Conservation (phyloP, 2,888 invertebrate species). For the Thalpophila matura region DNA sequence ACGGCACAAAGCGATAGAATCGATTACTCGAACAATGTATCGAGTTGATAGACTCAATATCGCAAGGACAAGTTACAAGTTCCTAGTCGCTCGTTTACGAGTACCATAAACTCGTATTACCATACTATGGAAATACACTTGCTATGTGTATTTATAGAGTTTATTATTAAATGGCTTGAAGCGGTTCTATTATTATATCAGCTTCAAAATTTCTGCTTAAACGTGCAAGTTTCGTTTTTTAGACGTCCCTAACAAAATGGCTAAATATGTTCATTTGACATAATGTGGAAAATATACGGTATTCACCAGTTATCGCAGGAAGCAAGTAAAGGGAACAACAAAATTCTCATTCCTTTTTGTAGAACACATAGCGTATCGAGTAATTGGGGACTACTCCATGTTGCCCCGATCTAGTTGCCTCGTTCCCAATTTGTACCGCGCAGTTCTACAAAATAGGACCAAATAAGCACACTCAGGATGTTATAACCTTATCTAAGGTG, state of each 20-base stretch:
- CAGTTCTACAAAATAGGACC: conserved; percentile 50
- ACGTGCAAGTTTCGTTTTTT: neutral
- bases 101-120: conserved; percentile 31
- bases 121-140: conserved; percentile 10
- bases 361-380: conserved; percentile 25
- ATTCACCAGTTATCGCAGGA: conserved; percentile 20
- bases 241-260: neutral
- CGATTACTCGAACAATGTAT: conserved; percentile 51
- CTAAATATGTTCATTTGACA: conserved; percentile 22
- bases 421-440: conserved; percentile 42
- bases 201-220: conserved; percentile 35
- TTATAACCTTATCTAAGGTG: conserved; percentile 64
- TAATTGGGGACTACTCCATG: conserved; percentile 47
- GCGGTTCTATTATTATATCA: conserved; percentile 40
- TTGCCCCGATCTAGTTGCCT: conserved; percentile 12
- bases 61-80: conserved; percentile 48
- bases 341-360: conserved; percentile 38
- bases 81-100: conserved; percentile 24
- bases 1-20: conserved; percentile 45
- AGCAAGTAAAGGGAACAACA: conserved; percentile 7
- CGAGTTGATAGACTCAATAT: conserved; percentile 49
- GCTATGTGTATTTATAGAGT: conserved; percentile 23
- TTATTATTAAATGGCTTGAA: conserved; percentile 34
- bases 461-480: conserved; percentile 36
- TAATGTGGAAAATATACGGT: conserved; percentile 29